Evolutionary conservation across 2,113 vertebrate genomes (phyloP).

Genomic region (Struthidea cinerea): DNA sequence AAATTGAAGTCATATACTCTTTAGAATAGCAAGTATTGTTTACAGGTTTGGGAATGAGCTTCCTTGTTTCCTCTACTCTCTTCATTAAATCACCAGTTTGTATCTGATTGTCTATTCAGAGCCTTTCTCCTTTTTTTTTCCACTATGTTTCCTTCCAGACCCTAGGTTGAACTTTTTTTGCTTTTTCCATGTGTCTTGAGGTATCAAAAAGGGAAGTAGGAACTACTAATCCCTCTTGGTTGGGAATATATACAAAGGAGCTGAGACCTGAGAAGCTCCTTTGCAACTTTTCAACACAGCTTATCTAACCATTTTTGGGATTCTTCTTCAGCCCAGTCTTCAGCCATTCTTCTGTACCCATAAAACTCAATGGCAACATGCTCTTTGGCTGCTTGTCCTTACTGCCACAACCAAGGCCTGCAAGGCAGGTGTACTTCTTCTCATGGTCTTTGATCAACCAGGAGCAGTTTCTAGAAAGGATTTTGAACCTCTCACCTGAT

Average conservation of each 20-base stretch:
- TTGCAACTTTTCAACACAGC: background rate
- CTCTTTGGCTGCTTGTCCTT: background rate
- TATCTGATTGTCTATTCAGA: background rate
- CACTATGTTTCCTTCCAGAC: background rate
- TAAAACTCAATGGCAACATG: background rate
- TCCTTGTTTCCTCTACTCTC: background rate
- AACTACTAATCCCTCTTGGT: background rate
- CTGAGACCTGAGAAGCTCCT: background rate
- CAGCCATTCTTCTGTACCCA: background rate
- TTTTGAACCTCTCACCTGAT: background rate
- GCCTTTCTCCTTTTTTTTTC: background rate
- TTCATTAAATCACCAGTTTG: background rate
- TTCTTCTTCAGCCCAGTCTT: background rate
- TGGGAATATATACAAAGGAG: background rate
- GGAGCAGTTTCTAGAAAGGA: background rate
- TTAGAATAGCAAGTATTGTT: background rate
- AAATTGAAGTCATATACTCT: background rate
- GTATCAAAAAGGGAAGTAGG: background rate
- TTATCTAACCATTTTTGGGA: background rate
- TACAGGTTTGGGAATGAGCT: background rate
- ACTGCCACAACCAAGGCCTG: background rate
- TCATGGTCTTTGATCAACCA: background rate
- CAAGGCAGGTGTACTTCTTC: rapidly evolving
- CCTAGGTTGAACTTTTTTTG: background rate
- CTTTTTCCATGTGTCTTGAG: background rate